phyloP scores from a whole-genome alignment of 2,888 invertebrate species.

The Drosophila colorata region DNA sequence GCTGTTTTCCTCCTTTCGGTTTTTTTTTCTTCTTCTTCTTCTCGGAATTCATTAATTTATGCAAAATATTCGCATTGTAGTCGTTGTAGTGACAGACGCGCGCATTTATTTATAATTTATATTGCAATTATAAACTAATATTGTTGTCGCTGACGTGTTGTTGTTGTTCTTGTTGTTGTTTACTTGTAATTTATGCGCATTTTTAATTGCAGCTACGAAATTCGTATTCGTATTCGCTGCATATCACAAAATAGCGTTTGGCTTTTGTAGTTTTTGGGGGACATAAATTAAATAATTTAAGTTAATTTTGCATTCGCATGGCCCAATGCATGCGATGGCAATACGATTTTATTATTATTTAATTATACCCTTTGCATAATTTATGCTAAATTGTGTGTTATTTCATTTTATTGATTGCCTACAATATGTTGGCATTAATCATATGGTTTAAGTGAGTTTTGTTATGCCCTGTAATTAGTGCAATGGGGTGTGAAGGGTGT shows the following conservation, averaged over 20 bases:
- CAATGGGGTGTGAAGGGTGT: too few species aligned
- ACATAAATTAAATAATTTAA: constrained; percentile 77
- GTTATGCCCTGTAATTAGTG: constrained; percentile 6
- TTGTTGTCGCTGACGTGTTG: constrained; percentile 47
- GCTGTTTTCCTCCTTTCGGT: constrained; percentile 2
- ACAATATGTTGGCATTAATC: constrained; percentile 45
- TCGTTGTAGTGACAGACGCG: constrained; percentile 27
- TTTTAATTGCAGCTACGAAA: constrained; percentile 57
- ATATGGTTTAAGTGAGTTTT: constrained; percentile 21
- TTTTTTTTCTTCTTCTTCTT: background rate
- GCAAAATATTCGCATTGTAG: constrained; percentile 56
- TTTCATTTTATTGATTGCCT: constrained; percentile 38
- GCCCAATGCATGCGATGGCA: constrained; percentile 30
- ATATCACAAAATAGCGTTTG: constrained; percentile 38
- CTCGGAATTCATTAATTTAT: constrained; percentile 60
- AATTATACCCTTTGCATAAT: constrained; percentile 68
- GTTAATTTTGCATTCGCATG: constrained; percentile 59
- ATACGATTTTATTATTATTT: constrained; percentile 73
- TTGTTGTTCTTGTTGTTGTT: constrained; percentile 11
- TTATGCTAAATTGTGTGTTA: constrained; percentile 64
- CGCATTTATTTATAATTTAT: constrained; percentile 75
- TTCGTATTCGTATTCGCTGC: constrained; percentile 8
- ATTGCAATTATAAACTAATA: constrained; percentile 77
- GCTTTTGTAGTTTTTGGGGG: constrained; percentile 38
- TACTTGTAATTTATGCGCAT: constrained; percentile 74